phyloP scores from a whole-genome alignment of 2,797 vertebrate genomes.

The Poeciliopsis turneri region DNA sequence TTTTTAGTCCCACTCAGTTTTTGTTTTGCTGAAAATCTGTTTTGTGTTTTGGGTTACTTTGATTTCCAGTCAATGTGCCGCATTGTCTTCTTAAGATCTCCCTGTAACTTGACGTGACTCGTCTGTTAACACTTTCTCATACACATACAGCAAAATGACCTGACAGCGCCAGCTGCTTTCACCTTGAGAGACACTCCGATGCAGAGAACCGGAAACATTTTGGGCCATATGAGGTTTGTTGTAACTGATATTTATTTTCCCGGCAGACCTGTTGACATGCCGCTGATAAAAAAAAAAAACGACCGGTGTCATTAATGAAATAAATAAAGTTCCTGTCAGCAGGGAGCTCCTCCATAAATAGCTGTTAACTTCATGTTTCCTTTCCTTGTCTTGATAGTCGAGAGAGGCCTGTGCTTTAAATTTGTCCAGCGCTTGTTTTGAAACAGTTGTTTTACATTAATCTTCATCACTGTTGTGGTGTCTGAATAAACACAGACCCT shows the following conservation, averaged over 20 bases:
- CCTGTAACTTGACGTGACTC: conserved; percentile 2
- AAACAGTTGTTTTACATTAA: conserved; percentile 23
- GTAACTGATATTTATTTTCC: neutral
- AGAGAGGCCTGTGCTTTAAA: neutral
- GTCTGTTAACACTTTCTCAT: conserved; percentile 13
- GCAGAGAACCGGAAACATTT: neutral
- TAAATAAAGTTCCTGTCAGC: conserved; percentile 1
- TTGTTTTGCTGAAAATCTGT: conserved; percentile 12
- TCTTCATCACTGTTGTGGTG: neutral
- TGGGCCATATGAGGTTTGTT: neutral
- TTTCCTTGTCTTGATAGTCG: neutral
- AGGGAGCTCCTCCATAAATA: neutral
- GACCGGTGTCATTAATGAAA: neutral
- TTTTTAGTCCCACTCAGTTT: neutral
- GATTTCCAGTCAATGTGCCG: neutral
- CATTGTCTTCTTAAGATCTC: neutral
- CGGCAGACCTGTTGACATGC: neutral
- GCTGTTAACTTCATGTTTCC: conserved; percentile 4
- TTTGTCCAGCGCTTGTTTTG: neutral
- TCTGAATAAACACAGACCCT: neutral
- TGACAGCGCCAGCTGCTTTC: neutral
- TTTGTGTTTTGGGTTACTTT: conserved; percentile 25
- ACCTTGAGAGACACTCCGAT: neutral
- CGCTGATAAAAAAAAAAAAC: neutral
- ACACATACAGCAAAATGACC: neutral